Evolutionary conservation across 2,797 vertebrate genomes (phyloP).

Genomic region (Malurus splendens): DNA sequence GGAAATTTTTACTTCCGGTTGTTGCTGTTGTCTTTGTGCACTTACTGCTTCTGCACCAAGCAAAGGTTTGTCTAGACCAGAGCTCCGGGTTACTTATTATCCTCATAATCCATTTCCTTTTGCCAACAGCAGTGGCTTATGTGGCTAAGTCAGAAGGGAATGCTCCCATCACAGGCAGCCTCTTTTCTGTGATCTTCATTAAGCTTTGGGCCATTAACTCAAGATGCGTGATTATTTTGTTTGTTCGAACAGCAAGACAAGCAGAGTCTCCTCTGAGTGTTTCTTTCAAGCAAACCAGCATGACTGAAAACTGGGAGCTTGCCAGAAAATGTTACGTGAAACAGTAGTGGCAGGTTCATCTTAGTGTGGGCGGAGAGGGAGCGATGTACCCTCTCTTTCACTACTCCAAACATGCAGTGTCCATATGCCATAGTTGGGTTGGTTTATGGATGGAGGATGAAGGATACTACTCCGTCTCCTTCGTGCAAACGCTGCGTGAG

Average conservation of each 20-base stretch:
- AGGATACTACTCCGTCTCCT: constrained; percentile 18
- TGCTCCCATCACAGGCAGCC: constrained; percentile 41
- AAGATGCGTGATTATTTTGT: constrained; percentile 50
- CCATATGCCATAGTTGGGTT: constrained; percentile 41
- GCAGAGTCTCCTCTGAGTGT: constrained; percentile 42
- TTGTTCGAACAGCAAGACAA: constrained; percentile 42
- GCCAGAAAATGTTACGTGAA: constrained; percentile 57
- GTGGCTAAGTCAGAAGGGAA: constrained; percentile 60
- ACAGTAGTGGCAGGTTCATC: constrained; percentile 58
- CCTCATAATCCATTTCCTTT: constrained; percentile 31
- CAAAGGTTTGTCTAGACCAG: constrained; percentile 19
- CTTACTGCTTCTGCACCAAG: background rate
- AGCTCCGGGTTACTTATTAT: constrained; percentile 14
- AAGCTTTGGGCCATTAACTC: constrained; percentile 52
- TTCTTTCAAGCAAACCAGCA: constrained; percentile 56
- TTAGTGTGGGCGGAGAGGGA: constrained; percentile 47
- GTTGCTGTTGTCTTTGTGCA: background rate
- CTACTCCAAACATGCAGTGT: constrained; percentile 35
- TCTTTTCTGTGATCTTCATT: constrained; percentile 50
- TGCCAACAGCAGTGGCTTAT: constrained; percentile 16
- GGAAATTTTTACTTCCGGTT: background rate
- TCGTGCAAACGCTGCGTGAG: background rate
- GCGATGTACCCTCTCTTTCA: constrained; percentile 39
- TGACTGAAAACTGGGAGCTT: constrained; percentile 62
- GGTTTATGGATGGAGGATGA: constrained; percentile 18